Evolutionary conservation across 2,797 vertebrate species (phyloP), one percentile per base, ranked within the genome.

Genomic region (Amniataba percoides): DNA sequence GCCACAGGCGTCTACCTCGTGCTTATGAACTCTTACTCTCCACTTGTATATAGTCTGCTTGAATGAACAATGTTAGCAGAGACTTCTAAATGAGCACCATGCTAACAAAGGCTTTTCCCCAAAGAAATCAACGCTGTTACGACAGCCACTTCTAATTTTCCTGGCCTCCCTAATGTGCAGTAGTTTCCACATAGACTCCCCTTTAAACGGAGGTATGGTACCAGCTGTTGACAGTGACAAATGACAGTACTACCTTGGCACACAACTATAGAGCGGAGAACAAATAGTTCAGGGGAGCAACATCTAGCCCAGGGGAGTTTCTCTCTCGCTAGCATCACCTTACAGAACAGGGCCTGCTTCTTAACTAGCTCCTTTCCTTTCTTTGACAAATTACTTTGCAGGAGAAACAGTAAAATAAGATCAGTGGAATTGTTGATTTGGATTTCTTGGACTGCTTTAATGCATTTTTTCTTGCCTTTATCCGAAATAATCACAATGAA

Each of bases 221-320:
- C 25, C 51, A 71, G 67, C 42, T 70, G 75, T 25, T 82, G 91
- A 91, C 91, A 84, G 81, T 84, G 92, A 93, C 71, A 80, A 91
- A 93, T 93, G 40, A 45, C 66, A 21, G 52, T 64, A 49, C 61
- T 70, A 77, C 58, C 27, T 51, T 11, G 34, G 67, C 23, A 73
- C 75, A 81, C 77, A 82, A 77, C 79, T 78, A 69, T 46, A 74
- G 45, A 83, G 64, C 53, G 9, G 7, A 60, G 77, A 89, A 82
- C 85, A 85, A 84, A 87, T 82, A 84, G 86, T 91, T 89, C 60
- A 80, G 58, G 13, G 51, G 64, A 74, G 71, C 40, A 87, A 77
- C 81, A 69, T 82, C 67, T 48, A 68, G 34, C 80, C 74, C 68
- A 6, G 8, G 70, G 87, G 84, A 83, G 58, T 25, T 71, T 75